Conservation (phyloP, 2,888 invertebrate genomes). For the Capitulum mitella region DNA sequence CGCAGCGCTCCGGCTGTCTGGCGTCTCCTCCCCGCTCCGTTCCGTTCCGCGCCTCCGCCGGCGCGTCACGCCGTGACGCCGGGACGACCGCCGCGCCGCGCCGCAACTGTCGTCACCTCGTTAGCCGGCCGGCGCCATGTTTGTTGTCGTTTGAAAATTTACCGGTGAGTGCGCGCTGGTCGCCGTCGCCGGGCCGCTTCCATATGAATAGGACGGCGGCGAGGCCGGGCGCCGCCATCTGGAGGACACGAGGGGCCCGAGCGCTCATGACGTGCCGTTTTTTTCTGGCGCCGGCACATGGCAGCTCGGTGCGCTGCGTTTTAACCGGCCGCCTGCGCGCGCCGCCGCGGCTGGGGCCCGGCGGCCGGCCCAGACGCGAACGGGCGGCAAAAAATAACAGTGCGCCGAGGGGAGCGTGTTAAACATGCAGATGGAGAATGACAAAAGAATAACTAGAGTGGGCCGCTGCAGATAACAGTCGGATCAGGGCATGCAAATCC, state of each 20-base stretch:
- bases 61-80: background rate
- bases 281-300: background rate
- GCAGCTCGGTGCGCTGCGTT: background rate
- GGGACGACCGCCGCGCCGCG: background rate
- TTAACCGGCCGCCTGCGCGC: background rate
- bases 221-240: background rate
- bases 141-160: slow-evolving; percentile 18
- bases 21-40: no score
- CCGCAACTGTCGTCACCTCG: background rate
- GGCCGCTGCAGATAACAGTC: background rate
- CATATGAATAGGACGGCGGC: background rate
- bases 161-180: background rate
- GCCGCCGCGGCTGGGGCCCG: background rate
- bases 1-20: no score
- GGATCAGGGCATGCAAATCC: background rate
- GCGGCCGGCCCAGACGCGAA: background rate
- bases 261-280: background rate
- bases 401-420: background rate
- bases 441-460: slow-evolving; percentile 19
- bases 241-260: background rate
- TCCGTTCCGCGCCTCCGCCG: no score
- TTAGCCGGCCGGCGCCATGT: background rate
- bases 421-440: slow-evolving; percentile 7
- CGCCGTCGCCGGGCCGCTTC: background rate
- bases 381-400: background rate